Evolutionary conservation across 2,888 invertebrate genomes (phyloP).

Genomic region (Lagria hirta): DNA sequence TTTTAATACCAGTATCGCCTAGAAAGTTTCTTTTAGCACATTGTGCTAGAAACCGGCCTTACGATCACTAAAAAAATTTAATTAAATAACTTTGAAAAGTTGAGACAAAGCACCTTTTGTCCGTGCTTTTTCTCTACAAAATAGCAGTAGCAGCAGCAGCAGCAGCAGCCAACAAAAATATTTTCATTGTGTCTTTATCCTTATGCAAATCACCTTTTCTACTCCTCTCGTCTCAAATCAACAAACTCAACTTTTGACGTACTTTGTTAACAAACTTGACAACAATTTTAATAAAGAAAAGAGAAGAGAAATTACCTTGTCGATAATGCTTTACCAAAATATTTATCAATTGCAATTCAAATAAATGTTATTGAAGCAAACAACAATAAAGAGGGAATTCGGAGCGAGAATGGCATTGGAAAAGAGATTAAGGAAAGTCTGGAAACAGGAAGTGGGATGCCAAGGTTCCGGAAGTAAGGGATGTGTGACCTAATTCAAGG

Average conservation of each 20-base stretch:
- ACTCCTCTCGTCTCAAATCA: no score
- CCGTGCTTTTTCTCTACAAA: slow-evolving; percentile 13
- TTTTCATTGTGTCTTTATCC: no score
- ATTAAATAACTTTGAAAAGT: slow-evolving; percentile 23
- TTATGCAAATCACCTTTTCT: no score
- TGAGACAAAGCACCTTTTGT: slow-evolving; percentile 20
- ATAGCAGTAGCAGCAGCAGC: no score
- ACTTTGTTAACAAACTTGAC: no score
- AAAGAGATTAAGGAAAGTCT: slow-evolving; percentile 24
- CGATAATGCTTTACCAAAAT: slow-evolving; percentile 20
- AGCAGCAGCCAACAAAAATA: no score
- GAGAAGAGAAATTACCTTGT: slow-evolving; percentile 18
- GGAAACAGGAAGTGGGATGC: slow-evolving; percentile 23
- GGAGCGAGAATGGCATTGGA: slow-evolving; percentile 20
- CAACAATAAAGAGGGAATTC: slow-evolving; percentile 23
- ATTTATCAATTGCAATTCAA: slow-evolving; percentile 24
- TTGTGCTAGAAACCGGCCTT: slow-evolving; percentile 18
- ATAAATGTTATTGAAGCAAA: slow-evolving; percentile 25
- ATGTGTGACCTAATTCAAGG: slow-evolving; percentile 23
- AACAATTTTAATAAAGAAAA: no score
- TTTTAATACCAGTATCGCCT: slow-evolving; percentile 19
- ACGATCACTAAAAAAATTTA: slow-evolving; percentile 23
- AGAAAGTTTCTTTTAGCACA: slow-evolving; percentile 11
- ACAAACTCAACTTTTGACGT: no score
- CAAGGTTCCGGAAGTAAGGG: slow-evolving; percentile 25